Conservation (phyloP, 2,113 vertebrate genomes). For the Zingel zingel region DNA sequence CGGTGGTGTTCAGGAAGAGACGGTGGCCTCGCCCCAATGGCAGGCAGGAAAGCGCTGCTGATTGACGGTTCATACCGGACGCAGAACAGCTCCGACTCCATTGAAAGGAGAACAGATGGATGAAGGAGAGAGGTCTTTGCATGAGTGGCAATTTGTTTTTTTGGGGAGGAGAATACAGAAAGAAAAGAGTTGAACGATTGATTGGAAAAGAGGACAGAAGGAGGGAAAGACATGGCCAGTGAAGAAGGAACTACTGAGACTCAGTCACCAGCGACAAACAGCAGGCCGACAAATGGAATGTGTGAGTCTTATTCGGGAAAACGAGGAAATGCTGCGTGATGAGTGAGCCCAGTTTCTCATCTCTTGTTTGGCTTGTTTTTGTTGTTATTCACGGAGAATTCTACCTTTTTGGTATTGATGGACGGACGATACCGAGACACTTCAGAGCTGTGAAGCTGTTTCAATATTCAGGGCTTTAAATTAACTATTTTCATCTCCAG, state of each 20-base stretch:
- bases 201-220: neutral
- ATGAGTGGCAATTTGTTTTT: neutral
- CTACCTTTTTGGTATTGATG: neutral
- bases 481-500: too few relatives aligned
- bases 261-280: neutral
- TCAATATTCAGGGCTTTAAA: too few relatives aligned
- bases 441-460: neutral
- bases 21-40: constrained; percentile 42
- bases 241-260: constrained; percentile 6
- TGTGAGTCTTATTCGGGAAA: constrained; percentile 19
- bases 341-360: neutral
- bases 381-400: neutral
- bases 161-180: neutral
- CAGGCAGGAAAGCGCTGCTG: constrained; percentile 38
- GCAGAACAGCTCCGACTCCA: neutral
- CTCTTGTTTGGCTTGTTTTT: neutral
- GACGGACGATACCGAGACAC: neutral
- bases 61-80: constrained; percentile 32
- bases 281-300: neutral
- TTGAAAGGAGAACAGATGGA: neutral
- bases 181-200: neutral
- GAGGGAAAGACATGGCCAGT: constrained; percentile 33
- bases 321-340: neutral
- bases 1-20: constrained; percentile 38
- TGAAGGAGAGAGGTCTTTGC: neutral